Evolutionary conservation across 2,797 vertebrate genomes (phyloP).

Genomic region (Poliocrania exsul): DNA sequence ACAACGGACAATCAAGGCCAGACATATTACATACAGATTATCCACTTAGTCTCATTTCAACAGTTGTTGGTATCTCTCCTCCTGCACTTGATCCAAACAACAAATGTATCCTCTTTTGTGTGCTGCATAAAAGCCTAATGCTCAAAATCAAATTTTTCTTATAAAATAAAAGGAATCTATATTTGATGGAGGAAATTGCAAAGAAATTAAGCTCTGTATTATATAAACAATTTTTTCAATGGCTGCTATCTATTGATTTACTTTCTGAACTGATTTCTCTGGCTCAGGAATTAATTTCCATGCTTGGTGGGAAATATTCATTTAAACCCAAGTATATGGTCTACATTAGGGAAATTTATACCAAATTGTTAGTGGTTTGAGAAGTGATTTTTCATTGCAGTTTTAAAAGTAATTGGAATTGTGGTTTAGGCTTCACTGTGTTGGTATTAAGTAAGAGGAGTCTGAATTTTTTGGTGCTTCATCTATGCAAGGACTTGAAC

Average conservation of each 20-base stretch:
- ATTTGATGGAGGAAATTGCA: neutral
- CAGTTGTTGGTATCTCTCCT: constrained; percentile 1
- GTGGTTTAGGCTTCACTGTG: neutral
- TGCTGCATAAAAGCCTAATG: neutral
- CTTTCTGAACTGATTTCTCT: constrained; percentile 25
- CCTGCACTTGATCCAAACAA: neutral
- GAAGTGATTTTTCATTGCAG: neutral
- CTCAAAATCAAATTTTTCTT: neutral
- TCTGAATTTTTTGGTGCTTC: neutral
- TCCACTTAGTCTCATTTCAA: constrained; percentile 36
- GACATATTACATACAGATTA: constrained; percentile 27
- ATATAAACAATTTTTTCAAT: constrained; percentile 1
- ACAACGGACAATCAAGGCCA: neutral
- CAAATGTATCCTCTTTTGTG: neutral
- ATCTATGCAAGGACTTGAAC: neutral
- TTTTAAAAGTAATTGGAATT: neutral
- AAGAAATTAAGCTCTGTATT: constrained; percentile 10
- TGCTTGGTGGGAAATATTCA: neutral
- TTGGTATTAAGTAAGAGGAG: neutral
- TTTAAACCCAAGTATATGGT: neutral
- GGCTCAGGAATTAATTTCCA: neutral
- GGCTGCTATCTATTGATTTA: constrained; percentile 23
- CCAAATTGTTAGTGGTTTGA: neutral
- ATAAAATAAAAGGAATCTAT: neutral
- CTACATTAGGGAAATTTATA: neutral